phyloP scores from a whole-genome alignment of 2,888 invertebrate genomes.

The Pedicia rivosa region DNA sequence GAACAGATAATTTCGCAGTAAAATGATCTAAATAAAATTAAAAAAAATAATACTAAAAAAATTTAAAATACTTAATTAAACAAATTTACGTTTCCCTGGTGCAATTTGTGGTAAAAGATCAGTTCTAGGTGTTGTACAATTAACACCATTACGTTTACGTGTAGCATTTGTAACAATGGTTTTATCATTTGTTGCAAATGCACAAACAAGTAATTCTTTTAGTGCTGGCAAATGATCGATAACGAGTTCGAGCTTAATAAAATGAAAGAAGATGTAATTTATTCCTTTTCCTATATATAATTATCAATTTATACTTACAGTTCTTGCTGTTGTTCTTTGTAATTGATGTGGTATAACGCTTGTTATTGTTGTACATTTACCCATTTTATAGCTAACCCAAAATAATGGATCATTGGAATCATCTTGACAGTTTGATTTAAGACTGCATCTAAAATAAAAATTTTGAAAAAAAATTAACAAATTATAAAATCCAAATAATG shows the following conservation, averaged over 20 bases:
- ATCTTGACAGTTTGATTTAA: conserved; percentile 80
- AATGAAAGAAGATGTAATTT: conserved; percentile 20
- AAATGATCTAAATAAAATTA: conserved; percentile 57
- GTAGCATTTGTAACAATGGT: conserved; percentile 82
- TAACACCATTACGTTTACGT: conserved; percentile 77
- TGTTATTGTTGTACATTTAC: conserved; percentile 91
- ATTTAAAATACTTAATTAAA: conserved; percentile 35
- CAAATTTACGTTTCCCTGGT: conserved; percentile 58
- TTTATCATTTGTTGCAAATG: conserved; percentile 83
- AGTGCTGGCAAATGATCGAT: conserved; percentile 92
- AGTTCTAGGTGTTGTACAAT: conserved; percentile 89
- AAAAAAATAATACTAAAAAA: conserved; percentile 51
- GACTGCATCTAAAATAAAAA: conserved; percentile 48
- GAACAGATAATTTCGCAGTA: conserved; percentile 82
- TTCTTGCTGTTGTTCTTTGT: conserved; percentile 84
- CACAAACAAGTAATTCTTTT: conserved; percentile 80
- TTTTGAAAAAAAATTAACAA: not conserved
- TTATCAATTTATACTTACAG: no score
- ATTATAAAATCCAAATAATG: conserved; percentile 18
- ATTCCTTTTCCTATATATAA: no score
- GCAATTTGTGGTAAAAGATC: conserved; percentile 87
- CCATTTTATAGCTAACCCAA: conserved; percentile 94
- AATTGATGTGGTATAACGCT: conserved; percentile 80
- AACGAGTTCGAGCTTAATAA: conserved; percentile 69
- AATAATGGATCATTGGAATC: conserved; percentile 83